These are phyloP conservation scores for Eptesicus fuscus DNA, from an alignment of 2,113 vertebrate species.

Conservation along the genomic window DNA sequence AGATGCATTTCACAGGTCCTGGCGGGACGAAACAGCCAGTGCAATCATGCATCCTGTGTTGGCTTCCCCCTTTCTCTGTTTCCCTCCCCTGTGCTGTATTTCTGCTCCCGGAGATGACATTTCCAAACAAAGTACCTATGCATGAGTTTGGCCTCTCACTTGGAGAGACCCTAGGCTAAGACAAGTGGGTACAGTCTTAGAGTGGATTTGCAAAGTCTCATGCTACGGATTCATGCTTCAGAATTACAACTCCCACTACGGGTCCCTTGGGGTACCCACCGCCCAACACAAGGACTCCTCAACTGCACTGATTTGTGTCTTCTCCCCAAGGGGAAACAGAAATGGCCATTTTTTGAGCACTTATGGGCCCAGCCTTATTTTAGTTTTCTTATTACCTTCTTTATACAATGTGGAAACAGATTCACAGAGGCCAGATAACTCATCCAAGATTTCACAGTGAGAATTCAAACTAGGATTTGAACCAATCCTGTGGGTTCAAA, in stretches of 20 bases:
- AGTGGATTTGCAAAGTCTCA: not conserved
- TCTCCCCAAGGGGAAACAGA: not conserved
- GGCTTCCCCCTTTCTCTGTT: not conserved
- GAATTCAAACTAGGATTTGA: not conserved
- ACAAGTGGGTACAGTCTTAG: not conserved
- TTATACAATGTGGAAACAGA: not conserved
- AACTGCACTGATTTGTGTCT: not conserved
- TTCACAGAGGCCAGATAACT: not conserved
- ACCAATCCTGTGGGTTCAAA: not conserved
- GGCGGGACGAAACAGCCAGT: not conserved
- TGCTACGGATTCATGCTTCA: not conserved
- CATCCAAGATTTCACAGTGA: not conserved
- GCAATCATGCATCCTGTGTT: not conserved
- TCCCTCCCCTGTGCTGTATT: not conserved
- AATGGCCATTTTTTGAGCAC: not conserved
- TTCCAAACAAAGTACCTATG: not conserved
- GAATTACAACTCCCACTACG: not conserved
- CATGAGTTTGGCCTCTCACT: not conserved
- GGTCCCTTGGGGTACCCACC: not conserved
- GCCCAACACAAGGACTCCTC: not conserved
- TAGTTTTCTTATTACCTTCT: not conserved
- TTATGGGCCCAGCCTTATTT: not conserved
- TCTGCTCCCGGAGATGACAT: not conserved
- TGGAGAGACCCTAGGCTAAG: not conserved
- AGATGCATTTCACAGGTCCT: not conserved